Base-by-base conservation (phyloP, 2,888 invertebrate genomes). In the Tuta absoluta region DNA sequence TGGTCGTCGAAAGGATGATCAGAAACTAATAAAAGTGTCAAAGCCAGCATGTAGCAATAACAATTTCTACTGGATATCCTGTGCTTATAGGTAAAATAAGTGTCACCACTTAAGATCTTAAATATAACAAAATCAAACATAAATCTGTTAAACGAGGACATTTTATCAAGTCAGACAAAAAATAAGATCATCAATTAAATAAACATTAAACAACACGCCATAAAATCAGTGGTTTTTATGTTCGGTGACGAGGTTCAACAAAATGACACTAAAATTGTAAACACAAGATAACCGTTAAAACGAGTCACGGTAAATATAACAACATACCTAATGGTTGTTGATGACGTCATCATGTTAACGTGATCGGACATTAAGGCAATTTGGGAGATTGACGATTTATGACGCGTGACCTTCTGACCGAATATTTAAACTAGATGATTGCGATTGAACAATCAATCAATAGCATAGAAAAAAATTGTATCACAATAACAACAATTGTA, bases 281-380 rank as follows among this genome's bases (percentile, higher is more conserved):
- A 58, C 38, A 58, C 10, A 58, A 58, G 58, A 58, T 58, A 58
- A 58, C 58, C 21, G 58, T 58, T 58, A 38, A 37, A 58, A 58
- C 38, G 21, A 58, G 58, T 58, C 58, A 37, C 21, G 7, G 4
- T 37, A 38, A 14, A 17, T 21, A 19, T 19, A 38, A 19, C 37
- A 37, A 19, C 12, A 21, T 8, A 57, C 19, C 38, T 58, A 38
- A 58, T 38, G 38, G 38, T 24, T n/a, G 33, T 51, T 51, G 12
- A 33, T 58, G 58, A 58, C 58, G 38, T 58, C 37, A 58, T 17
- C 19, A 21, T 11, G 58, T 58, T 37, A 38, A 37, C n/a, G 23
- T 58, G 38, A 21, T 38, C 3, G 58, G 17, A 14, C 23, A 38
- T 37, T 56, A 28, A 24, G 21, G 21, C 8, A 10, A 21, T 19